A percentile compares a stretch with the other conserved stretches of the same genome.
phyloP scores from a whole-genome alignment of 2,113 vertebrate genomes.

The Bujurquina vittata region DNA sequence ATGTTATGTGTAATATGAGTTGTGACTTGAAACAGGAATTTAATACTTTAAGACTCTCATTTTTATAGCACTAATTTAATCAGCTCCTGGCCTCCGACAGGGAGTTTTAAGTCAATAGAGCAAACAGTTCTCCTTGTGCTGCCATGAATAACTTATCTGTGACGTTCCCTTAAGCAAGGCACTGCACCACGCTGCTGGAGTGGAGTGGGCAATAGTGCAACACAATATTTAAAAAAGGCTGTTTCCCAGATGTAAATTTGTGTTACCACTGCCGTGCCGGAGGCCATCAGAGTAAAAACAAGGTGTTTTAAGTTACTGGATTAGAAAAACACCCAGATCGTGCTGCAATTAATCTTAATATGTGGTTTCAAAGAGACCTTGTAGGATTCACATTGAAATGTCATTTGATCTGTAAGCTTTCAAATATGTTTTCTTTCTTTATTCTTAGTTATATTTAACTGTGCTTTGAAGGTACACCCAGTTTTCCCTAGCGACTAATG shows the following conservation, averaged over 20 bases:
- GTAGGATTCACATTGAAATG: neutral
- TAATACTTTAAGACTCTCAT: conserved; percentile 68
- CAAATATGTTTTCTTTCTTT: neutral
- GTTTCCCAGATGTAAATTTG: conserved; percentile 46
- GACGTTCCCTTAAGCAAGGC: conserved; percentile 57
- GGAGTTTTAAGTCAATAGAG: conserved; percentile 64
- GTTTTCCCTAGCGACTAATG: too few species aligned
- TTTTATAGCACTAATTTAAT: conserved; percentile 70
- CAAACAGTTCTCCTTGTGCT: conserved; percentile 46
- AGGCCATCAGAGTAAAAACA: conserved; percentile 20
- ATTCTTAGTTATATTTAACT: neutral
- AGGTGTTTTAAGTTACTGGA: conserved; percentile 23
- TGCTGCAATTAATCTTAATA: conserved; percentile 29
- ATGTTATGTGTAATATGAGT: conserved; percentile 70
- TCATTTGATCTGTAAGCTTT: neutral
- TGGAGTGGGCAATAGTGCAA: conserved; percentile 9
- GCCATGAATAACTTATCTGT: conserved; percentile 46
- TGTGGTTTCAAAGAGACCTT: neutral
- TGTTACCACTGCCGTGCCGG: conserved; percentile 1
- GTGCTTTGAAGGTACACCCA: neutral
- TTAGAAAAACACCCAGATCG: conserved; percentile 20
- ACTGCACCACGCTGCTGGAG: conserved; percentile 16
- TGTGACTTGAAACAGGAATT: conserved; percentile 71
- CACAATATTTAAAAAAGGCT: conserved; percentile 47
- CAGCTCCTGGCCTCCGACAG: conserved; percentile 47